Conservation (phyloP, 2,797 vertebrate genomes). For the Gila robusta region DNA sequence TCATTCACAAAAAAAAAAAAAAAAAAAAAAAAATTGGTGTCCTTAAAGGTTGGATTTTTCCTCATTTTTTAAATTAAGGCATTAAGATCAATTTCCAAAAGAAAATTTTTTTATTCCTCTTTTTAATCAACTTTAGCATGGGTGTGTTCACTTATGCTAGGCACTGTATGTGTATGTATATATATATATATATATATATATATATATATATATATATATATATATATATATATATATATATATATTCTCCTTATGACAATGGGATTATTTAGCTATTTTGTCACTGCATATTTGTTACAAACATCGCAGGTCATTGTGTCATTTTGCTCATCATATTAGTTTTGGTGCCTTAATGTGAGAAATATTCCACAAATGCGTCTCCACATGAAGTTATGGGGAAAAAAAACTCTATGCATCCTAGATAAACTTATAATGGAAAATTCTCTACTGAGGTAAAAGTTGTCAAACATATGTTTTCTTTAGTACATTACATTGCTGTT, state of each 20-base stretch:
- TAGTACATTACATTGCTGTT: background rate
- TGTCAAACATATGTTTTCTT: constrained; percentile 10
- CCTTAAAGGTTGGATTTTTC: no score
- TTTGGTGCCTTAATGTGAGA: constrained; percentile 1
- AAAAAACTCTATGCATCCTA: background rate
- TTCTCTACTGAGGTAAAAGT: constrained; percentile 6
- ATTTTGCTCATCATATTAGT: background rate
- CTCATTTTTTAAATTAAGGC: no score
- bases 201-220: no score
- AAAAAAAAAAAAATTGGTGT: no score
- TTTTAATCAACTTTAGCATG: no score
- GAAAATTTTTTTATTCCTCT: no score
- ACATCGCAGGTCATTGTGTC: background rate
- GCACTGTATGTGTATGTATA: no score
- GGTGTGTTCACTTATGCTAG: no score
- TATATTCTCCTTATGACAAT: background rate
- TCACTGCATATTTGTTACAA: background rate
- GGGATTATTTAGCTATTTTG: background rate
- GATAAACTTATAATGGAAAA: constrained; percentile 3
- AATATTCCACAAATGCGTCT: constrained; percentile 7
- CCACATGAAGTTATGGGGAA: constrained; percentile 1
- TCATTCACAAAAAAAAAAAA: no score
- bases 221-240: no score
- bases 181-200: no score
- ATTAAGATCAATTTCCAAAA: no score